A percentile compares a stretch with the other conserved stretches of the same genome.
These are phyloP conservation scores for Torymus texanus DNA, from an alignment of 2,888 invertebrate genomes.

Conservation along the genomic window DNA sequence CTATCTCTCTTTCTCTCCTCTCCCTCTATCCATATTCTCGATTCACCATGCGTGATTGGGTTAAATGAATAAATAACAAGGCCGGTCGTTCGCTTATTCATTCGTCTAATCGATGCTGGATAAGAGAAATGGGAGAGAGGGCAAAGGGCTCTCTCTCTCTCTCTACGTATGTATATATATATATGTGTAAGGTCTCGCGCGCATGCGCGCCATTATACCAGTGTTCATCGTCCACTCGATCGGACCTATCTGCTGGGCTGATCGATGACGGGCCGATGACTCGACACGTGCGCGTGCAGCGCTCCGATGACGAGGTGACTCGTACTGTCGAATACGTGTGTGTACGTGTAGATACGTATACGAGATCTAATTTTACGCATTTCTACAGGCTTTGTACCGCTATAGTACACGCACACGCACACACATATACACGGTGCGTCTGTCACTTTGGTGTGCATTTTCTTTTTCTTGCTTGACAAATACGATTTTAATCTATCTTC, in stretches of 20 bases:
- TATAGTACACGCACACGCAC: too few species aligned
- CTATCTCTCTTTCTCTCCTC: neutral
- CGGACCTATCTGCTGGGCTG: slow-evolving; percentile 28
- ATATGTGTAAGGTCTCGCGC: neutral
- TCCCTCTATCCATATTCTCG: neutral
- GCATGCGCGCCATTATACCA: neutral
- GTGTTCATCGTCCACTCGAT: slow-evolving; percentile 40
- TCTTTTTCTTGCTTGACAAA: slow-evolving; percentile 5
- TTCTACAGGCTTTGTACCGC: neutral
- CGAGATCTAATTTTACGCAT: slow-evolving; percentile 39
- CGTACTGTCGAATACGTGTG: slow-evolving; percentile 10
- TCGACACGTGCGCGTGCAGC: slow-evolving; percentile 44
- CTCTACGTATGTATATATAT: too few species aligned
- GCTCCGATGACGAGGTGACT: slow-evolving; percentile 8
- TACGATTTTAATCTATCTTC: slow-evolving; percentile 5
- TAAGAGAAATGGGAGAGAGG: neutral
- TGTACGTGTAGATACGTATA: neutral
- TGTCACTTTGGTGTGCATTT: neutral
- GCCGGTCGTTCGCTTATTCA: neutral
- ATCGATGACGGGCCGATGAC: slow-evolving; percentile 58
- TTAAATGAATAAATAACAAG: slow-evolving; percentile 42
- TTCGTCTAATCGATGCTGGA: slow-evolving; percentile 28
- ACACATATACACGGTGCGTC: neutral
- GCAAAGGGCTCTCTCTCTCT: neutral
- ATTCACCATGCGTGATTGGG: neutral